Percentiles rank a stretch among this genome's conserved stretches.
Evolutionary conservation across 2,113 vertebrate genomes (phyloP).

Genomic region (Brienomyrus longianalis): DNA sequence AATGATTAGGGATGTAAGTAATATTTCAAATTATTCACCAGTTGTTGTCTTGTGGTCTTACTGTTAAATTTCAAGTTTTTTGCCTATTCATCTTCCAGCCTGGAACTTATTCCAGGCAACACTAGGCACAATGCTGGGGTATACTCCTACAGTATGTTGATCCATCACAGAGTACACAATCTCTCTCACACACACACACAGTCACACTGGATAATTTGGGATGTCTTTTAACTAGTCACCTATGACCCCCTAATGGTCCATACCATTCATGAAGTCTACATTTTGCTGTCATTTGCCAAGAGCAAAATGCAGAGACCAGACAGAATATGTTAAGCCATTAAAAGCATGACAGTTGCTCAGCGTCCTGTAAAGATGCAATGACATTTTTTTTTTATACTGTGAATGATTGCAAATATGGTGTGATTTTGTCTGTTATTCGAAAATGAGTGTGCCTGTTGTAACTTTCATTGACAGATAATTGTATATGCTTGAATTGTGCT

Average conservation of each 20-base stretch:
- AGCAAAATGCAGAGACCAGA: neutral
- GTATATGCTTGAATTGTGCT: neutral
- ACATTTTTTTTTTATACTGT: neutral
- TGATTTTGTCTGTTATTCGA: neutral
- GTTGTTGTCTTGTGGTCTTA: neutral
- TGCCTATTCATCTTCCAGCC: too few relatives aligned
- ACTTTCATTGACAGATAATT: neutral
- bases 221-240: neutral
- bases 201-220: neutral
- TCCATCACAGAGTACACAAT: too few relatives aligned
- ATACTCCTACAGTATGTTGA: neutral
- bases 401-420: neutral
- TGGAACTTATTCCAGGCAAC: neutral
- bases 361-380: neutral
- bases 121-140: neutral
- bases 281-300: neutral
- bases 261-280: neutral
- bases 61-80: too few relatives aligned
- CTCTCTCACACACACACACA: too few relatives aligned
- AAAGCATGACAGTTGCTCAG: neutral
- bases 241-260: neutral
- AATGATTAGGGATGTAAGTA: neutral
- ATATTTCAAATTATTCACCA: neutral
- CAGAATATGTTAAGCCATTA: neutral
- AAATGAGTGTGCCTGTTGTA: neutral